Conservation (phyloP, 1,140 invertebrate genomes). For the Spodoptera frugiperda region DNA sequence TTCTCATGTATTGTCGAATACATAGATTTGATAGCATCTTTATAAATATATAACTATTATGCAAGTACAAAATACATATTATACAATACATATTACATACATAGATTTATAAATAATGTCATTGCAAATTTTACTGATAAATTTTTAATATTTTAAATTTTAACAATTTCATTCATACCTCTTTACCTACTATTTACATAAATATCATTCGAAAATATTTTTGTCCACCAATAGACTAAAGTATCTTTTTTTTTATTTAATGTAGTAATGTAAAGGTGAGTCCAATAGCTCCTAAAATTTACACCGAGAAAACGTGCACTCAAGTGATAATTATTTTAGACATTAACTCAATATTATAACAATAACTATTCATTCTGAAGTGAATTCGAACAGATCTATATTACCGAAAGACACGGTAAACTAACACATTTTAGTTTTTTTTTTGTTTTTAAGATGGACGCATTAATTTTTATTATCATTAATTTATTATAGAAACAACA, state of each 20-base stretch:
- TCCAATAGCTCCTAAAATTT: conserved; percentile 36
- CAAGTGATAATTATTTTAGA: conserved; percentile 31
- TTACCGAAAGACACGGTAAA: conserved; percentile 27
- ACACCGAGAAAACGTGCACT: conserved; percentile 44
- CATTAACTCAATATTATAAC: conserved; percentile 24
- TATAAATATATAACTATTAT: conserved; percentile 42
- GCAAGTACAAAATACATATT: conserved; percentile 43
- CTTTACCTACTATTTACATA: conserved; percentile 77
- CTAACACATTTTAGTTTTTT: background rate
- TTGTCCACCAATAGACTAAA: conserved; percentile 60
- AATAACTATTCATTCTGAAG: conserved; percentile 24
- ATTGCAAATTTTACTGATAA: conserved; percentile 64
- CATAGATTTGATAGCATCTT: conserved; percentile 37
- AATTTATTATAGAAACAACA: conserved; percentile 38
- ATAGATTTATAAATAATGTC: conserved; percentile 43
- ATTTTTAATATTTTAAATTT: conserved; percentile 62
- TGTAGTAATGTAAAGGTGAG: conserved; percentile 41
- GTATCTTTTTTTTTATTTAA: conserved; percentile 39
- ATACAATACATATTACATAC: conserved; percentile 40
- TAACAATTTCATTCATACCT: conserved; percentile 74
- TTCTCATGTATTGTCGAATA: conserved; percentile 42
- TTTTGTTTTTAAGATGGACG: conserved; percentile 40
- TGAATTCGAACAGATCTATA: conserved; percentile 13
- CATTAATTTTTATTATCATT: conserved; percentile 19
- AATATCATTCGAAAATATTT: conserved; percentile 76